Evolutionary conservation across 2,888 invertebrate genomes (phyloP).

Genomic region (Plebejus argus): DNA sequence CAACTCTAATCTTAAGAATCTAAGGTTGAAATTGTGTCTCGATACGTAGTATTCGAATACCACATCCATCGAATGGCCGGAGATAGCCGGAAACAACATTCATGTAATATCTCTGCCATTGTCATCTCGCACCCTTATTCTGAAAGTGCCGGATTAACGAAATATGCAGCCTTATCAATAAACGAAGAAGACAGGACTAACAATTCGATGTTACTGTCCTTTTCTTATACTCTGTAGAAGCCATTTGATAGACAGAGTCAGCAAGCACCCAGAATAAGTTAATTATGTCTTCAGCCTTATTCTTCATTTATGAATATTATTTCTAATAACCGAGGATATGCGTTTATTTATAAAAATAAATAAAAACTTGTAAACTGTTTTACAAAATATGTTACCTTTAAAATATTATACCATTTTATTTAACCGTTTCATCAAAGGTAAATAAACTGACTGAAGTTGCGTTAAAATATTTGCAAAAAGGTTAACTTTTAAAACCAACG

Average conservation of each 20-base stretch:
- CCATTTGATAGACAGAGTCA: too few species aligned
- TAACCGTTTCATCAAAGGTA: not conserved
- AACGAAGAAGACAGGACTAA: too few species aligned
- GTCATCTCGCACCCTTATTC: constrained; percentile 18
- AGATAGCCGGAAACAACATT: constrained; percentile 24
- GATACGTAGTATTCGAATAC: not conserved
- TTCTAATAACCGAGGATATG: not conserved
- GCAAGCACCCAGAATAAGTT: too few species aligned
- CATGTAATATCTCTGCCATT: constrained; percentile 21
- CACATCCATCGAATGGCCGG: not conserved
- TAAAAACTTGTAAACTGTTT: too few species aligned
- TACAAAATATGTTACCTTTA: not conserved
- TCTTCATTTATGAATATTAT: too few species aligned
- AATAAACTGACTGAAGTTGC: not conserved
- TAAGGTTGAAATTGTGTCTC: not conserved
- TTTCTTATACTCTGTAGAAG: too few species aligned
- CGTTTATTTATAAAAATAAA: not conserved
- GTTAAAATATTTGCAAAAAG: not conserved
- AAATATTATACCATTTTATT: not conserved
- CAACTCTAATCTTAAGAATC: not conserved
- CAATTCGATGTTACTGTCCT: too few species aligned
- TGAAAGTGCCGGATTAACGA: not conserved
- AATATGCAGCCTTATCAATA: not conserved
- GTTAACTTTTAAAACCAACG: not conserved
- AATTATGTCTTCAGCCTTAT: too few species aligned